phyloP scores from a whole-genome alignment of 2,797 vertebrate species.

The Schizopygopsis pylzovi region DNA sequence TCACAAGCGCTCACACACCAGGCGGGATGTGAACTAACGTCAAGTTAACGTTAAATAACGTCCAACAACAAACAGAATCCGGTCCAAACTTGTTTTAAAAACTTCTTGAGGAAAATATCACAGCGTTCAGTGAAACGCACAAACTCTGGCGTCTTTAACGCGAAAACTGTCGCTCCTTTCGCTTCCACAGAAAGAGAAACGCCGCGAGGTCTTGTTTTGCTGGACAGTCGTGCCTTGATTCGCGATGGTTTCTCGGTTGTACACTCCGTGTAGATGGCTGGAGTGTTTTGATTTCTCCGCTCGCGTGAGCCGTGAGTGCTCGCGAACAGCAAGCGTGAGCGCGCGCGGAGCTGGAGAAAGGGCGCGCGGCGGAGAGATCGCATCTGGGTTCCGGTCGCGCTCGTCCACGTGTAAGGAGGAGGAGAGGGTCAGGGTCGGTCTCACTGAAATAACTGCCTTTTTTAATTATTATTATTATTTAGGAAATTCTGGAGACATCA shows the following conservation, averaged over 20 bases:
- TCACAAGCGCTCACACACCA: slow-evolving; percentile 5
- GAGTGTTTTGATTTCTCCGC: slow-evolving; percentile 37
- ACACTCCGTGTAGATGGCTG: not conserved
- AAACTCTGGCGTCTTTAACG: slow-evolving; percentile 12
- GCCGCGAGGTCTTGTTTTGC: not conserved
- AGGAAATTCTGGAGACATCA: not conserved
- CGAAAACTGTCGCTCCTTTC: slow-evolving; percentile 24
- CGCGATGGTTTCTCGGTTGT: slow-evolving; percentile 6
- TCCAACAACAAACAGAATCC: slow-evolving; percentile 9
- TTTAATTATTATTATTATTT: not conserved
- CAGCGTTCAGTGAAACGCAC: slow-evolving; percentile 13
- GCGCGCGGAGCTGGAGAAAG: slow-evolving; percentile 46
- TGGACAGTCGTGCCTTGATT: not conserved
- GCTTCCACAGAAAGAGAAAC: not conserved
- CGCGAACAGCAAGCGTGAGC: slow-evolving; percentile 20
- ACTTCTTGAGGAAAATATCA: slow-evolving; percentile 22
- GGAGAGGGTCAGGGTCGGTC: slow-evolving; percentile 43
- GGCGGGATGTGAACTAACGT: slow-evolving; percentile 17
- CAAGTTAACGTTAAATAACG: not conserved
- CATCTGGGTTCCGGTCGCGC: slow-evolving; percentile 55
- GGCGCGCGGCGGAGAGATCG: slow-evolving; percentile 46
- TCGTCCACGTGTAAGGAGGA: slow-evolving; percentile 51
- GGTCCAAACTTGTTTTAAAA: slow-evolving; percentile 36
- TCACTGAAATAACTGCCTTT: not conserved
- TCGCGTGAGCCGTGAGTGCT: slow-evolving; percentile 33